Base-by-base conservation (phyloP, 1,140 invertebrate species). In the Littorina saxatilis region DNA sequence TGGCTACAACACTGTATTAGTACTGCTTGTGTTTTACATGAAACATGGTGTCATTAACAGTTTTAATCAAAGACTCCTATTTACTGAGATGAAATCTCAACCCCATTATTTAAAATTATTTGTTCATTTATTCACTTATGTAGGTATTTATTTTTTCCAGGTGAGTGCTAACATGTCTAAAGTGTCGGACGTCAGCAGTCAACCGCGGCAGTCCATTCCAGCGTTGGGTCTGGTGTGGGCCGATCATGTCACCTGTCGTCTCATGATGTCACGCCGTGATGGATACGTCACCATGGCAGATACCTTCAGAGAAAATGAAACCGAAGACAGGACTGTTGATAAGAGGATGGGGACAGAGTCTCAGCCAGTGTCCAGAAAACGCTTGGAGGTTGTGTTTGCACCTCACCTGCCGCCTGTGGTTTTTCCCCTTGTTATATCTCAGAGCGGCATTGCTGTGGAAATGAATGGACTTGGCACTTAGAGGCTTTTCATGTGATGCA, bases 191-290 rank as follows among this genome's bases (percentile, higher is more conserved):
- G 47, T 55, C 27, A 7, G 20, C 37, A 35, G 40, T 9, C 66
- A 27, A 73, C 73, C 27, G 29, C 81, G 82, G 47, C 82, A 84
- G 32, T 78, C 84, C 2, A 63, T 90, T 5, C 91, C 91, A 20
- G 87, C 90, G 23, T 83, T 91, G 17, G 91, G 96, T 17, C 87
- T 95, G 47, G 93, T 94, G 7, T 96, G 96, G 96, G 93, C 94
- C 0, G 95, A 95, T 89, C 92, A 95, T 70, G 92, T 96, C 15
- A 95, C 94, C 7, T 95, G 93, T 76, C 93, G 95, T 20, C 91
- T 96, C 55, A 90, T 93, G 80, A 91, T 96, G 17, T 93, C 92
- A 11, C 82, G 87, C 29, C 87, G 85, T 2, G 72, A 73, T n/a
- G 27, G 35, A 78, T 15, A 37, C 55, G n/a, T n/a, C 39, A 15